A percentile compares a stretch with the other conserved stretches of the same genome.
phyloP scores from a whole-genome alignment of 2,113 vertebrate species.

The Siphamia tubifer region DNA sequence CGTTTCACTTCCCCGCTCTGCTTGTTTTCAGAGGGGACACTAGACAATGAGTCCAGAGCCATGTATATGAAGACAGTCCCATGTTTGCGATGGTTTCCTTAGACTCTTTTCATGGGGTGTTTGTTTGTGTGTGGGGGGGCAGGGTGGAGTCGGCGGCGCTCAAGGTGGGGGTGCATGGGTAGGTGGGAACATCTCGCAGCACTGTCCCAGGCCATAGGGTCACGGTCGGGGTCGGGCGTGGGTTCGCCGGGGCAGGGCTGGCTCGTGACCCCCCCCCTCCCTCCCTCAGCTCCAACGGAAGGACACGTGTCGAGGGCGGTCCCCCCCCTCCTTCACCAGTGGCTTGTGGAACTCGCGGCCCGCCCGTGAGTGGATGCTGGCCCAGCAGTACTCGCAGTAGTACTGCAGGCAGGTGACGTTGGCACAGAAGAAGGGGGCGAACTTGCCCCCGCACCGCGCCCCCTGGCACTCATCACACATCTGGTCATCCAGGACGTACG shows the following conservation, averaged over 20 bases:
- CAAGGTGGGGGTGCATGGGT: background rate
- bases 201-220: constrained; percentile 40
- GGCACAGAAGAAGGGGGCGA: constrained; percentile 99
- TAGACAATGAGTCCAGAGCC: constrained; percentile 88
- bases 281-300: constrained; percentile 97
- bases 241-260: constrained; percentile 64
- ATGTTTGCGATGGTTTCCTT: constrained; percentile 67
- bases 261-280: constrained; percentile 34
- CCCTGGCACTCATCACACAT: constrained; percentile 99
- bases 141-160: constrained; percentile 17
- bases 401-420: constrained; percentile 99
- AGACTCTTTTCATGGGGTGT: constrained; percentile 39
- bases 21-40: constrained; percentile 67
- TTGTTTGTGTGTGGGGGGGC: constrained; percentile 26
- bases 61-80: constrained; percentile 84
- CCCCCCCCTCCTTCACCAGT: constrained; percentile 98
- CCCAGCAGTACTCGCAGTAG: constrained; percentile 99
- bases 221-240: constrained; percentile 4
- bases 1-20: constrained; percentile 60
- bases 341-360: constrained; percentile 99
- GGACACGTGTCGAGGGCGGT: constrained; percentile 96
- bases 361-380: constrained; percentile 97
- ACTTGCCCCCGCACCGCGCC: constrained; percentile 97
- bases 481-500: constrained; percentile 98
- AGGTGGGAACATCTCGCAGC: background rate